Percentiles rank a stretch among this genome's conserved stretches.
phyloP scores from a whole-genome alignment of 2,113 vertebrate species.

The Tautogolabrus adspersus region DNA sequence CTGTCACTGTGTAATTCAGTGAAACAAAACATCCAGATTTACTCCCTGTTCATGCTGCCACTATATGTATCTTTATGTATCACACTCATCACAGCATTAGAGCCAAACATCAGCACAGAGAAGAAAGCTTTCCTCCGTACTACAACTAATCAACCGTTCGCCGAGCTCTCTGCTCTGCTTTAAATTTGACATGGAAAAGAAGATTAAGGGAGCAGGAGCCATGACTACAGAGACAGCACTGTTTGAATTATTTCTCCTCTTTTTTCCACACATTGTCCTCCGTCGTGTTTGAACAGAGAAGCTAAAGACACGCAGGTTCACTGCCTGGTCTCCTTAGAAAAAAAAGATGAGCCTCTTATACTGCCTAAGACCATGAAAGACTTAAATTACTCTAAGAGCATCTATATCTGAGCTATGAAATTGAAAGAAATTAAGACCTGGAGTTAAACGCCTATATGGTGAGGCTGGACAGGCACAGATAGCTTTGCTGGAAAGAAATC shows the following conservation, averaged over 20 bases:
- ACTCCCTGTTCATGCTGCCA: neutral
- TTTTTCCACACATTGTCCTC: constrained; percentile 4
- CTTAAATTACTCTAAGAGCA: constrained; percentile 51
- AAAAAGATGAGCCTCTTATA: constrained; percentile 41
- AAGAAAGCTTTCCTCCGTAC: neutral
- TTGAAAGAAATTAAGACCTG: constrained; percentile 53
- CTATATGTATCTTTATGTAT: neutral
- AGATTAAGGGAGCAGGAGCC: constrained; percentile 34
- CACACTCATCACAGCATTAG: neutral
- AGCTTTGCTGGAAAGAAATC: neutral
- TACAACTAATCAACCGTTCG: constrained; percentile 30
- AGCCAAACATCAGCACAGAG: neutral
- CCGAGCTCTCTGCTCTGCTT: neutral
- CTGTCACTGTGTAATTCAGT: neutral
- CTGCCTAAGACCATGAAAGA: constrained; percentile 44
- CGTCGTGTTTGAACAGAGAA: neutral
- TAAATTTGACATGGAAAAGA: constrained; percentile 21
- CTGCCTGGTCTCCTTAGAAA: neutral
- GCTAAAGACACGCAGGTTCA: constrained; percentile 16
- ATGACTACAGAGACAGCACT: constrained; percentile 15
- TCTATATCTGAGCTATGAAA: constrained; percentile 50
- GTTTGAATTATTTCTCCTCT: constrained; percentile 21
- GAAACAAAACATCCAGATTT: neutral
- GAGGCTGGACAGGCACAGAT: neutral
- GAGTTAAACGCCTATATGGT: constrained; percentile 18